Evolutionary conservation across 1,140 invertebrate species (phyloP).

Genomic region (Pachypeltis micranthus): DNA sequence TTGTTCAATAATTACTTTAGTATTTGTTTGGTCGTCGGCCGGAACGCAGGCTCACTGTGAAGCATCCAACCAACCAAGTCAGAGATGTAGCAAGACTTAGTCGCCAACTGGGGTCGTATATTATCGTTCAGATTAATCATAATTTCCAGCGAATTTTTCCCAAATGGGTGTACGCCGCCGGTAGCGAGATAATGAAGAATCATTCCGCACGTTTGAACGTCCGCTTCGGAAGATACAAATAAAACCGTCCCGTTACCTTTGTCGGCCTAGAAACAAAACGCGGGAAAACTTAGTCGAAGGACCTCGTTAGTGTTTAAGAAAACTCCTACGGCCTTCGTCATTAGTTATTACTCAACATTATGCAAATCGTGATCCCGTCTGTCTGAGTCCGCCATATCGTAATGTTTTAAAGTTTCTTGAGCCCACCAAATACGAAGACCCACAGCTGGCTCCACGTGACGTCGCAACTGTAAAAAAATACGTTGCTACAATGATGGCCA

Average conservation of each 20-base stretch:
- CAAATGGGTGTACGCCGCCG: conserved; percentile 33
- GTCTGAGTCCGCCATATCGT: conserved; percentile 3
- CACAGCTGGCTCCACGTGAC: background rate
- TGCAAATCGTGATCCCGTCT: background rate
- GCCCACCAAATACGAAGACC: conserved; percentile 31
- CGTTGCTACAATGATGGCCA: no score
- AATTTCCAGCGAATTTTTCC: conserved; percentile 29
- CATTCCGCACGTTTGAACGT: conserved; percentile 35
- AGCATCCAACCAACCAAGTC: conserved; percentile 35
- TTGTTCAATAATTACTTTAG: no score
- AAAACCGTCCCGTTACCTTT: background rate
- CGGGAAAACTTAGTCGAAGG: no score
- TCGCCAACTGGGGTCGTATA: conserved; percentile 22
- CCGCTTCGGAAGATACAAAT: conserved; percentile 23
- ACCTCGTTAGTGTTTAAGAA: no score
- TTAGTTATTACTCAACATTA: no score
- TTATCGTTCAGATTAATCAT: conserved; percentile 29
- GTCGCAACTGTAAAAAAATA: background rate
- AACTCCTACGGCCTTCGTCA: no score
- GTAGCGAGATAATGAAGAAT: conserved; percentile 33
- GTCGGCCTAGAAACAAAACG: background rate
- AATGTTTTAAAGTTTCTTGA: conserved; percentile 30
- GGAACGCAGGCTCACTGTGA: conserved; percentile 28
- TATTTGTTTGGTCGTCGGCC: conserved; percentile 31
- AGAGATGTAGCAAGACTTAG: conserved; percentile 24